Conservation (phyloP, 2,113 vertebrate genomes). For the Baryphthengus martii region DNA sequence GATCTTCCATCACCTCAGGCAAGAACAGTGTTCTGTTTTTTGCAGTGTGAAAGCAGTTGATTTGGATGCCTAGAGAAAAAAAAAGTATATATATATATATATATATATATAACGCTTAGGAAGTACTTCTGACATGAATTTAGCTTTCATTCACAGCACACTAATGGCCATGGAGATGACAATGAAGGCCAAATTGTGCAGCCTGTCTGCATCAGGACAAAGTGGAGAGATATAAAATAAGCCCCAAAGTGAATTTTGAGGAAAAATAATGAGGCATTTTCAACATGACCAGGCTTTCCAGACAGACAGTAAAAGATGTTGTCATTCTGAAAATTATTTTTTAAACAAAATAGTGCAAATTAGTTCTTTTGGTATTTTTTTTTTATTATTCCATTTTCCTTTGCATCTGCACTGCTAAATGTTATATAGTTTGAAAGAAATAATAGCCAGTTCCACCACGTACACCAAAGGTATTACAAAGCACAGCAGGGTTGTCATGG, state of each 20-base stretch:
- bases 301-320: neutral
- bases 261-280: neutral
- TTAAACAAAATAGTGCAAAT: neutral
- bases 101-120: neutral
- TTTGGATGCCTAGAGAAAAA: neutral
- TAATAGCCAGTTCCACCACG: neutral
- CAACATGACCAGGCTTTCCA: neutral
- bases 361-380: neutral
- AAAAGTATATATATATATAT: neutral
- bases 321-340: neutral
- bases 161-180: neutral
- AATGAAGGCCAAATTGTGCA: neutral
- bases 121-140: neutral
- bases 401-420: neutral
- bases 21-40: neutral
- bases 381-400: neutral
- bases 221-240: neutral
- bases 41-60: neutral
- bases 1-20: neutral
- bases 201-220: neutral
- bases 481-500: slow-evolving; percentile 61
- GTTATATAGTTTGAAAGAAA: neutral
- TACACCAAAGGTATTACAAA: slow-evolving; percentile 25
- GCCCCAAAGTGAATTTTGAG: neutral
- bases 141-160: neutral